Evolutionary conservation across 2,113 vertebrate genomes (phyloP), one percentile per base, ranked within the genome.

Genomic region (Psilopsiagon aymara): DNA sequence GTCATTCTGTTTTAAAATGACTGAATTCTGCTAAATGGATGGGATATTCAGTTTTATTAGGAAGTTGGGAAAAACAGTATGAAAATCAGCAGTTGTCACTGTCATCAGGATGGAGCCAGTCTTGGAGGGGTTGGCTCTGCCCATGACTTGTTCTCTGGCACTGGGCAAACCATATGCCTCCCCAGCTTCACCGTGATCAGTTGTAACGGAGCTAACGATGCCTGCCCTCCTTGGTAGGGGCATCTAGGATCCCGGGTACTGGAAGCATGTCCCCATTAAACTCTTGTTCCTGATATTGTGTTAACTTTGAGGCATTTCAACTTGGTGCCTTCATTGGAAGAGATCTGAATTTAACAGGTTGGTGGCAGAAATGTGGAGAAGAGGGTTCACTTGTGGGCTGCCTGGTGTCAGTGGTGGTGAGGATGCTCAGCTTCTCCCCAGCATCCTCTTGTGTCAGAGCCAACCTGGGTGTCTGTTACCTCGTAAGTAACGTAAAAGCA

Each of bases 141-240:
- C 52, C 7, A 39, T 88, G 80, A 43, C 86, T 93, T 86, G n/a
- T 90, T 83, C 41, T 88, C 37, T 60, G 17, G 15, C 37, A 13
- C 59, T 69, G 59, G 24, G 10, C 59, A 90, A 92, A 71, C 21
- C 16, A 18, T 79, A 82, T 80, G 3, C 31, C 25, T 86, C 71
- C 25, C 37, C 63, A 33, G 51, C 33, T 90, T 86, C 49, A 43
- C 29, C 17, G 47, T 71, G 21, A 31, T 69, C 68, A 39, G 17
- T 9, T 83, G 53, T 80, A n/a, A 57, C 0, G 0, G 55, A 84
- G 46, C 39, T 73, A 52, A 53, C 0, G 0, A 71, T 78, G 35
- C 44, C 28, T 16, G 4, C 6, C 14, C 6, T 79, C 46, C 64
- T 74, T 55, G 35, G 19, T 10, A 81, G 64, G 63, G 37, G 2